Conservation (phyloP, 2,797 vertebrate genomes). For the Sebastes matsubarae region DNA sequence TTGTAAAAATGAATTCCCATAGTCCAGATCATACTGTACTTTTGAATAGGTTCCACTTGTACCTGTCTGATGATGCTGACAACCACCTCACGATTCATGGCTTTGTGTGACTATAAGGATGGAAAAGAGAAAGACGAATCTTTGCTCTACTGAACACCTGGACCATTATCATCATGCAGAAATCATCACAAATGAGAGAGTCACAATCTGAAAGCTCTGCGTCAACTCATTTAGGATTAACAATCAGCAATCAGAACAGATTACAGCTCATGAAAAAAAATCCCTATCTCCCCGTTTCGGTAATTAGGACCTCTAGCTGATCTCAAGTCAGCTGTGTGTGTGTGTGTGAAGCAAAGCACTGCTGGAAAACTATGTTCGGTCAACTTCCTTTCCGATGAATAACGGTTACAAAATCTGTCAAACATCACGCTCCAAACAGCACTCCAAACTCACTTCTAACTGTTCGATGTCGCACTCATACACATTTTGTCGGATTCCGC, state of each 20-base stretch:
- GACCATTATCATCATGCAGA: slow-evolving; percentile 19
- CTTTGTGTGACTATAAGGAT: background rate
- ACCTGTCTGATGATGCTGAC: background rate
- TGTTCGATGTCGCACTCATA: background rate
- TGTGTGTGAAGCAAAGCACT: background rate
- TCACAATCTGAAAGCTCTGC: background rate
- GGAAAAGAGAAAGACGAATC: background rate
- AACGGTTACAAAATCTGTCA: background rate
- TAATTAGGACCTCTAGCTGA: slow-evolving; percentile 24
- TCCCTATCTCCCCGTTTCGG: background rate
- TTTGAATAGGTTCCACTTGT: background rate
- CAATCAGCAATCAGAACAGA: slow-evolving; percentile 39
- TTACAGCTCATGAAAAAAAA: slow-evolving; percentile 22
- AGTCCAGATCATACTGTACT: background rate
- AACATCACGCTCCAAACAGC: background rate
- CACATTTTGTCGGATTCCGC: slow-evolving; percentile 17
- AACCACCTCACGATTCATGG: background rate
- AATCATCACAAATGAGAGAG: slow-evolving; percentile 18
- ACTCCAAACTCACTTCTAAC: background rate
- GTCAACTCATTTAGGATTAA: slow-evolving; percentile 32
- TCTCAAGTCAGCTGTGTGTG: background rate
- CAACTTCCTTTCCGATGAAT: slow-evolving; percentile 1
- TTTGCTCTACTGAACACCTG: slow-evolving; percentile 25
- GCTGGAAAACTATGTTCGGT: background rate
- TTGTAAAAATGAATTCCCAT: background rate